These are phyloP conservation scores for Halotydeus destructor DNA, from an alignment of 1,140 invertebrate genomes.

Conservation along the genomic window DNA sequence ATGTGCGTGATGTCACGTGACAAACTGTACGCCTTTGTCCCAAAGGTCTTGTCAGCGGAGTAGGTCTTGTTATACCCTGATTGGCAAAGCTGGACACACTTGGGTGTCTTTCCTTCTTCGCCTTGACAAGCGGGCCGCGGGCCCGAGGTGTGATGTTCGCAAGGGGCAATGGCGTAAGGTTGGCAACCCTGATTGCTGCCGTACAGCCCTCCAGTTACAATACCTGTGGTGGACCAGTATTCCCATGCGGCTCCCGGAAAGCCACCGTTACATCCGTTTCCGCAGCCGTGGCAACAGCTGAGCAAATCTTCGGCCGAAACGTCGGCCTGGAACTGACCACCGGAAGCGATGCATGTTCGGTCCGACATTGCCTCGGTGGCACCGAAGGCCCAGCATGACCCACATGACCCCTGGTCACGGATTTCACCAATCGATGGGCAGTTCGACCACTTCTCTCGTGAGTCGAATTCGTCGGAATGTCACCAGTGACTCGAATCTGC, in stretches of 20 bases:
- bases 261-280: conserved; percentile 24
- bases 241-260: conserved; percentile 27
- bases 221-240: conserved; percentile 21
- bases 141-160: conserved; percentile 72
- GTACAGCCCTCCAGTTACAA: conserved; percentile 64
- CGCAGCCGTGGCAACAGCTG: conserved; percentile 43
- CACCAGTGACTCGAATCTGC: too few relatives aligned
- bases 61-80: conserved; percentile 43
- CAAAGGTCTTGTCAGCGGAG: conserved; percentile 51
- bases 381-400: conserved; percentile 13
- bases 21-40: conserved; percentile 44
- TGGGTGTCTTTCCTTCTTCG: conserved; percentile 42
- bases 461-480: conserved; percentile 57
- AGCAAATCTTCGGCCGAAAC: conserved; percentile 12
- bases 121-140: conserved; percentile 42
- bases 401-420: conserved; percentile 48
- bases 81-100: conserved; percentile 49
- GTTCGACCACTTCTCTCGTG: conserved; percentile 53
- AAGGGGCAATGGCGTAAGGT: conserved; percentile 61
- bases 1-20: conserved; percentile 46
- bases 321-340: conserved; percentile 25
- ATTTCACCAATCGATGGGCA: conserved; percentile 63
- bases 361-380: conserved; percentile 24
- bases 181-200: conserved; percentile 43
- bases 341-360: conserved; percentile 41